Conservation (phyloP, 2,888 invertebrate species). For the Mactromeris polynyma region DNA sequence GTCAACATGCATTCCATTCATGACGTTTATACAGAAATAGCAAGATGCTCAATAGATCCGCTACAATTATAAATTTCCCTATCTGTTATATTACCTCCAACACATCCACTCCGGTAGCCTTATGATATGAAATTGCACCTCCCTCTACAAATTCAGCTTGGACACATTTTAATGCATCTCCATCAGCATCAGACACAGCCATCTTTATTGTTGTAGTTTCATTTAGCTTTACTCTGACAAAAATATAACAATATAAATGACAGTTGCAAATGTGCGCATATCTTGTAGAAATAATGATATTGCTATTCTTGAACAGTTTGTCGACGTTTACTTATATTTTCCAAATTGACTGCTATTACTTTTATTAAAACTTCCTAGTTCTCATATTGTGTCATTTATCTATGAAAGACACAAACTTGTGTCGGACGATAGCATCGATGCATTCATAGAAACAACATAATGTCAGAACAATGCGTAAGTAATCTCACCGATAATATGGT, state of each 20-base stretch:
- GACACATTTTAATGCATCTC: slow-evolving; percentile 1
- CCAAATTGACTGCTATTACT: neutral
- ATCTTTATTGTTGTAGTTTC: neutral
- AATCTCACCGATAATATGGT: neutral
- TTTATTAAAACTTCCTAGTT: neutral
- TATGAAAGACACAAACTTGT: neutral
- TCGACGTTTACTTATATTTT: no score
- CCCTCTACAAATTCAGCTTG: neutral
- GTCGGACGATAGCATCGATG: neutral
- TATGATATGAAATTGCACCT: neutral
- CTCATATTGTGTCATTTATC: neutral
- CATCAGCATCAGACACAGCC: slow-evolving; percentile 19
- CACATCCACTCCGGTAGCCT: neutral
- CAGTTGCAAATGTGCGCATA: neutral
- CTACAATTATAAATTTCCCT: neutral
- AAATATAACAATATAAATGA: neutral
- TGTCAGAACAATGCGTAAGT: no score
- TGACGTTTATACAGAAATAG: no score
- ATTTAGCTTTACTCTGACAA: slow-evolving; percentile 15
- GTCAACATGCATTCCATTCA: no score
- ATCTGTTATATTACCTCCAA: slow-evolving; percentile 19
- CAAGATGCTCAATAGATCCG: no score
- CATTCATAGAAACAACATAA: no score
- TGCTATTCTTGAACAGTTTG: no score
- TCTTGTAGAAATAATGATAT: neutral